Base-by-base conservation (phyloP, 2,113 vertebrate genomes). In the Oplegnathus fasciatus region DNA sequence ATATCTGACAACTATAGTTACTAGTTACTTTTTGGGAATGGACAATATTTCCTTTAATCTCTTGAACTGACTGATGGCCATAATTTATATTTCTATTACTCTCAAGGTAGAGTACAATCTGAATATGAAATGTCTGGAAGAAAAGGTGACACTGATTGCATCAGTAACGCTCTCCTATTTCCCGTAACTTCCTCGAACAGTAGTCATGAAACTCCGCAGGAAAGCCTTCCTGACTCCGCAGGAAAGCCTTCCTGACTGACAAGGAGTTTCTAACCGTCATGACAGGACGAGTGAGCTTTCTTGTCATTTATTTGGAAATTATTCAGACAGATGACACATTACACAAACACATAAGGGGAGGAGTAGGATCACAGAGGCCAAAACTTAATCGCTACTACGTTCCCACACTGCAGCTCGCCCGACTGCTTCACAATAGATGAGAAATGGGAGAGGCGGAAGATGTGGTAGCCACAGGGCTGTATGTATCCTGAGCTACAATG, bases 261-360 rank as follows among this genome's bases (percentile, higher is more conserved):
- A 66, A 24, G 20, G 64, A 28, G 6, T 77, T 75, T 64, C 17
- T 57, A 3, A 60, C 5, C 0, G 0, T 44, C 46, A 55, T 44
- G 72, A 78, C 72, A 20, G 48, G 65, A 28, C 46, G 55, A 54
- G 75, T 5, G 2, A 18, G 70, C 71, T 26, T 37, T 7, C 26
- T 26, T 46, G 32, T 80, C 18, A 72, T 68, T 72, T 50, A 67
- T n/a, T 67, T 78, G 77, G 13, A 77, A 9, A 30, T 75, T 50
- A 86, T 46, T 84, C 82, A 82, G 37, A 73, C 4, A 11, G 64
- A 70, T 75, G 83, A 81, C 68, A 76, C 69, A 71, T 55, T 20
- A 55, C 22, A 14, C 17, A 37, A 11, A 6, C 5, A 28, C 61
- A 65, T 2, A 50, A 58, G 18, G 62, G 61, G 62, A 86, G 77